Conservation (phyloP, 2,113 vertebrate species). For the Tragelaphus strepsiceros region DNA sequence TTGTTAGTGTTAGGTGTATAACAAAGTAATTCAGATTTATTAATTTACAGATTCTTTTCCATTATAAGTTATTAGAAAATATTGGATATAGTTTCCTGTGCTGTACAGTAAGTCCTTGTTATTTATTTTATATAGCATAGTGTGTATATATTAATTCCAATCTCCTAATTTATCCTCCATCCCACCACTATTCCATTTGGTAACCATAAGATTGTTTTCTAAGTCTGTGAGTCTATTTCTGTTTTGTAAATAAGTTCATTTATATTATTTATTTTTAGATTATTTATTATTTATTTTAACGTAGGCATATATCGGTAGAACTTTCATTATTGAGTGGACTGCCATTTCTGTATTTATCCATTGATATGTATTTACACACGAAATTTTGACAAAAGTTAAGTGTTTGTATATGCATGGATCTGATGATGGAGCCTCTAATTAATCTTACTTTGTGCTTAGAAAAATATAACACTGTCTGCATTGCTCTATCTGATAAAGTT, state of each 20-base stretch:
- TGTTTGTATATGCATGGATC: not conserved
- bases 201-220: not conserved
- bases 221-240: not conserved
- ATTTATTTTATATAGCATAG: not conserved
- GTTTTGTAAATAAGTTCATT: not conserved
- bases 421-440: not conserved
- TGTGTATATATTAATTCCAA: not conserved
- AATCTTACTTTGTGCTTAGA: not conserved
- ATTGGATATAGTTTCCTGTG: not conserved
- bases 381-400: not conserved
- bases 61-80: not conserved
- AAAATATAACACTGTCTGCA: not conserved
- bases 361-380: not conserved
- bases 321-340: not conserved
- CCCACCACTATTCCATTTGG: not conserved
- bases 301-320: not conserved
- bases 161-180: not conserved
- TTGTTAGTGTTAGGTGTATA: not conserved
- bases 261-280: not conserved
- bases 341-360: not conserved
- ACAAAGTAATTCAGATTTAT: not conserved
- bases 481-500: not conserved
- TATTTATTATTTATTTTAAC: not conserved
- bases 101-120: not conserved
- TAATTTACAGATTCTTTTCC: not conserved